Base-by-base conservation (phyloP, 2,113 vertebrate species). In the Indri indri region DNA sequence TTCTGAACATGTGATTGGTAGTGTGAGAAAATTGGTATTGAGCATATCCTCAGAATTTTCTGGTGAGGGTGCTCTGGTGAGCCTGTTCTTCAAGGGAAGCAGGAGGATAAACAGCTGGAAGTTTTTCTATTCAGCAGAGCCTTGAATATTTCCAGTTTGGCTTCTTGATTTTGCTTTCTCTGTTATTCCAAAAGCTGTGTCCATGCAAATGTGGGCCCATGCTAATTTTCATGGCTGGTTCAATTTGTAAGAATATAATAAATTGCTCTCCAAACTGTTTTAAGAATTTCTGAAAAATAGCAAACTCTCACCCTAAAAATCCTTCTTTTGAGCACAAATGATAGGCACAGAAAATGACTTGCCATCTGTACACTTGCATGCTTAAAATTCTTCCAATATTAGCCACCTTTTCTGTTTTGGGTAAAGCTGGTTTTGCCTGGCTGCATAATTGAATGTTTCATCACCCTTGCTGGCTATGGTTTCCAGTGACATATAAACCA, bases 321-420 rank as follows among this genome's bases (percentile, higher is more conserved):
- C 74, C n/a, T 66, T 91, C 74, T 95, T 90, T 86, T 80, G 88
- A 86, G 93, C 68, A 87, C 77, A 97, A 95, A 97, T 89, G 73
- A 85, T 83, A 92, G 54, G 66, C 88, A 90, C 25, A 74, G 25
- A 88, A 90, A 97, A 42, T 42, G 27, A 61, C 34, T 85, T 82
- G 81, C 96, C 95, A 98, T 97, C 97, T 98, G 97, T 94, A 95
- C 20, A 59, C 47, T 86, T 66, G n/a, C 59, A 66, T 96, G 92
- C 65, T 97, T 90, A 96, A 96, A 96, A 96, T 95, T 97, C 94
- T 96, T 96, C 37, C 37, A 32, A 77, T 95, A 92, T 94, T 92
- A 96, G 84, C 83, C 92, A 74, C 94, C 81, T 95, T 88, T 90
- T 94, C 82, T 90, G 73, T 94, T 91, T 96, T 83, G 81, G 82